Conservation (phyloP, 2,113 vertebrate species). For the Apaloderma vittatum region DNA sequence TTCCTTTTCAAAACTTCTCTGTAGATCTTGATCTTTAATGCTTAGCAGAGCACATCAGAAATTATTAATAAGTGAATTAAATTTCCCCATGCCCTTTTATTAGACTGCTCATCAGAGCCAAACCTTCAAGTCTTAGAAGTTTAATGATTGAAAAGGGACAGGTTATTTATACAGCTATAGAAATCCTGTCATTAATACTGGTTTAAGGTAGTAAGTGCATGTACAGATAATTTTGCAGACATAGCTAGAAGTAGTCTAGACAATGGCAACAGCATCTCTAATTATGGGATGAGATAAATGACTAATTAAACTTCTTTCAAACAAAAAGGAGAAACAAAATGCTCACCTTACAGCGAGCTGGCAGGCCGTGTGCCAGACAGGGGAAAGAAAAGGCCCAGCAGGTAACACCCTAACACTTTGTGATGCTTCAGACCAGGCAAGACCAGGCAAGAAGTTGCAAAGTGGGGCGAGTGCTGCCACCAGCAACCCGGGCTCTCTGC, state of each 20-base stretch:
- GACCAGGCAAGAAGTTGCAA: not conserved
- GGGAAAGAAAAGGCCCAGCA: not conserved
- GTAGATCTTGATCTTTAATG: not conserved
- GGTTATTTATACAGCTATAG: not conserved
- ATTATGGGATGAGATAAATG: not conserved
- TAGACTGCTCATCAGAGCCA: not conserved
- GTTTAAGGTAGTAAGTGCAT: not conserved
- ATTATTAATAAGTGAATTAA: not conserved
- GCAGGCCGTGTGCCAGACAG: not conserved
- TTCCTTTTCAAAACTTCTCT: not conserved
- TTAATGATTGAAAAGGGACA: not conserved
- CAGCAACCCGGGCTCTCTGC: too few species aligned
- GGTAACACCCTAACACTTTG: fast-evolving
- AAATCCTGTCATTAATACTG: not conserved
- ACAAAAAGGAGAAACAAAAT: not conserved
- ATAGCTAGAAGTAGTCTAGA: not conserved
- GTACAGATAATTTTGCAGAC: not conserved
- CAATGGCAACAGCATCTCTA: not conserved
- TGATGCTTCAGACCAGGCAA: not conserved
- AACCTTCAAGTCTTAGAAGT: not conserved
- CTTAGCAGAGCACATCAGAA: not conserved
- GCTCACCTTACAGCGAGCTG: not conserved
- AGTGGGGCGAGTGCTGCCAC: fast-evolving
- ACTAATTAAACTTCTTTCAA: not conserved
- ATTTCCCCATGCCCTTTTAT: not conserved